Conservation (phyloP, 2,888 invertebrate species). For the Acutogordius australiensis region DNA sequence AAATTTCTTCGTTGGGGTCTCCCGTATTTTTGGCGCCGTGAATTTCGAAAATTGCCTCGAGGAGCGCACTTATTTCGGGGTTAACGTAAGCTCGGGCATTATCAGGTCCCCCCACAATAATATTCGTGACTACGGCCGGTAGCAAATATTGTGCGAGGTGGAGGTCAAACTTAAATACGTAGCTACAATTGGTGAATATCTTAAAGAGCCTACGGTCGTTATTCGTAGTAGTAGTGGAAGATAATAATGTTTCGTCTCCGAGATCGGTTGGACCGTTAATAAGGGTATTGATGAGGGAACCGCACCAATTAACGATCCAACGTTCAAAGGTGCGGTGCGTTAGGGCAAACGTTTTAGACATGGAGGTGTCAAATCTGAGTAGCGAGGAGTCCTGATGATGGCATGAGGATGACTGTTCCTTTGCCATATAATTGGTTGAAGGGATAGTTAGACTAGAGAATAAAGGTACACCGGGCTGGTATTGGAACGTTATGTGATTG, state of each 20-base stretch:
- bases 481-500: neutral
- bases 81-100: neutral
- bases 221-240: neutral
- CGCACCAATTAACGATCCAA: slow-evolving; percentile 4
- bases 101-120: neutral
- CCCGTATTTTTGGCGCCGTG: no score
- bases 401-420: no score
- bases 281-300: neutral
- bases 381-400: no score
- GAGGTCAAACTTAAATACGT: neutral
- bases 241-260: neutral
- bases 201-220: neutral
- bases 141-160: neutral
- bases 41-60: no score
- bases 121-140: neutral
- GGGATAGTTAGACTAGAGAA: neutral
- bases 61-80: no score
- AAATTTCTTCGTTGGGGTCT: no score
- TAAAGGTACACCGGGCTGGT: neutral
- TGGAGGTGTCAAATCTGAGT: no score
- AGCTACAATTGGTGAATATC: neutral
- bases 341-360: no score
- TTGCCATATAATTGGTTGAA: neutral
- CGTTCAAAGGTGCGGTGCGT: neutral
- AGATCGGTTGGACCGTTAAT: no score